phyloP scores from a whole-genome alignment of 2,888 invertebrate species.

The Noctua janthina region DNA sequence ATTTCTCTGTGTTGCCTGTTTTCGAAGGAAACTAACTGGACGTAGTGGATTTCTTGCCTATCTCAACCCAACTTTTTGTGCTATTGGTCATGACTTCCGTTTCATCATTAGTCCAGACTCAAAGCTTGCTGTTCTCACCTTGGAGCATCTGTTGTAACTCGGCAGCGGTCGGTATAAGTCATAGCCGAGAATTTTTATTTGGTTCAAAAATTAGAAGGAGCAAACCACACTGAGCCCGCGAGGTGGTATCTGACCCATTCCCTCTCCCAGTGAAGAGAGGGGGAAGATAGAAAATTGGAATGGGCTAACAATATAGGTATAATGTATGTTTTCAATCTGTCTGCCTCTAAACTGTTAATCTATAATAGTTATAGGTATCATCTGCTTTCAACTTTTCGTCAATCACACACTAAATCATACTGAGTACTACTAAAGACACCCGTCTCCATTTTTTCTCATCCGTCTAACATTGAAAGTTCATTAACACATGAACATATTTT shows the following conservation, averaged over 20 bases:
- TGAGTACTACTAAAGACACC: conserved; percentile 20
- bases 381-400: not conserved
- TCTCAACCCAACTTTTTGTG: too few relatives aligned
- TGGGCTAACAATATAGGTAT: too few relatives aligned
- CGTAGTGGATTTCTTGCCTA: too few relatives aligned
- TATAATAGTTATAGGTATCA: not conserved
- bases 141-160: too few relatives aligned
- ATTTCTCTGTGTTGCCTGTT: too few relatives aligned
- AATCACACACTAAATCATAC: conserved; percentile 53
- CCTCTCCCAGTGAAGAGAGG: not conserved
- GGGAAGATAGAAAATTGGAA: not conserved
- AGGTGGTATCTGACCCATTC: not conserved
- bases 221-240: not conserved
- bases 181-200: too few relatives aligned
- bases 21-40: too few relatives aligned
- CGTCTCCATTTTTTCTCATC: conserved; percentile 31
- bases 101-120: too few relatives aligned
- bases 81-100: too few relatives aligned
- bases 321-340: not conserved
- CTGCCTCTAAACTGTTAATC: not conserved
- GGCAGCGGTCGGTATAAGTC: too few relatives aligned
- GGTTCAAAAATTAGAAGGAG: too few relatives aligned
- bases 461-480: conserved; percentile 47
- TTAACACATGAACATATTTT: conserved; percentile 61
- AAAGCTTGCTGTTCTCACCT: too few relatives aligned